Evolutionary conservation across 2,888 invertebrate genomes (phyloP).

Genomic region (Tenthredo notha): DNA sequence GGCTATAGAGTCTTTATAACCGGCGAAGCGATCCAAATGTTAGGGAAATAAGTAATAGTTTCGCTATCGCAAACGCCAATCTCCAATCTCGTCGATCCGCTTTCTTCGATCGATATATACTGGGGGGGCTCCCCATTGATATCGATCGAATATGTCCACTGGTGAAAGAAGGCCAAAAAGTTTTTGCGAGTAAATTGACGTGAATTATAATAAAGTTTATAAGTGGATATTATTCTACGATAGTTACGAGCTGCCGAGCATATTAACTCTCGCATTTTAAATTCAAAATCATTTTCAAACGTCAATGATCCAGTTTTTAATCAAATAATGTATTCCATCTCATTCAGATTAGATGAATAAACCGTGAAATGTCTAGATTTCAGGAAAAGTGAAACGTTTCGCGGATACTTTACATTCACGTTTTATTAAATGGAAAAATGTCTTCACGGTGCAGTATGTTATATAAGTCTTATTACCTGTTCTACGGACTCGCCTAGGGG

Average conservation of each 20-base stretch:
- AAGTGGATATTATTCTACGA: conserved; percentile 13
- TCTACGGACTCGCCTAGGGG: not conserved
- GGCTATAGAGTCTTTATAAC: not conserved
- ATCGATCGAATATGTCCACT: not conserved
- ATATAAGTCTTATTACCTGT: not conserved
- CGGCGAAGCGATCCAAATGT: conserved; percentile 12
- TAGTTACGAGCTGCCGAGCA: not conserved
- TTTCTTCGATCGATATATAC: conserved; percentile 48
- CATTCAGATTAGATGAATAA: not conserved
- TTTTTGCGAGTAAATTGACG: conserved; percentile 1
- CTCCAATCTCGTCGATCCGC: conserved; percentile 45
- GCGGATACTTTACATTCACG: not conserved
- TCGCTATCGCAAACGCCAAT: conserved; percentile 38
- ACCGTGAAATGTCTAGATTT: not conserved
- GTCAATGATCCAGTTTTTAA: not conserved
- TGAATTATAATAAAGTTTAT: not conserved
- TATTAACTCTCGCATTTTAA: not conserved
- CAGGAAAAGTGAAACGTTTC: not conserved
- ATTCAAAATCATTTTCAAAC: not conserved
- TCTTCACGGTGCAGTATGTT: not conserved
- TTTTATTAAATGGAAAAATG: not conserved
- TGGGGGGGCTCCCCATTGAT: not conserved
- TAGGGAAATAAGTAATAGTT: conserved; percentile 43
- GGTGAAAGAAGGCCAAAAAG: conserved; percentile 4
- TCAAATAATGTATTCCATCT: not conserved